Conservation (phyloP, 1,140 invertebrate species). For the Lepidostoma basale region DNA sequence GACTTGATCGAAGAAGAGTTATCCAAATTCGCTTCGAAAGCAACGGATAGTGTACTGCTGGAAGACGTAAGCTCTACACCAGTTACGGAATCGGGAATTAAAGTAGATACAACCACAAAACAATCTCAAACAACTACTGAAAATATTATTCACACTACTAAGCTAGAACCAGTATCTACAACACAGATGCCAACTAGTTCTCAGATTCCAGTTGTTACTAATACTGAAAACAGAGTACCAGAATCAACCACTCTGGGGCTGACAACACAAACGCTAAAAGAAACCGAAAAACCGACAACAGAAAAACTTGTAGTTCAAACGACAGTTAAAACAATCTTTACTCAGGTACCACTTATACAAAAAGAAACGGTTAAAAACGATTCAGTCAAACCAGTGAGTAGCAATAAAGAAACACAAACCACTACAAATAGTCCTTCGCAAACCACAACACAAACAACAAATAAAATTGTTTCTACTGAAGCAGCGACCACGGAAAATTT, state of each 20-base stretch:
- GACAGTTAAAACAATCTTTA: neutral
- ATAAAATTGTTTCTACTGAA: neutral
- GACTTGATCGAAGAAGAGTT: conserved; percentile 24
- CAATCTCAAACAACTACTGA: neutral
- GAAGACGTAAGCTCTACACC: neutral
- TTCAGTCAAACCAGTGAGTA: neutral
- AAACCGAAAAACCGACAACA: neutral
- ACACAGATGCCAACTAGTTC: neutral
- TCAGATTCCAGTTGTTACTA: neutral
- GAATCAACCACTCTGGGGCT: neutral
- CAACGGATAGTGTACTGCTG: conserved; percentile 2
- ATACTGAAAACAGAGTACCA: neutral
- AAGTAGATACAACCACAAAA: neutral
- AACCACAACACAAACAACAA: conserved; percentile 5
- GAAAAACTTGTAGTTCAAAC: neutral
- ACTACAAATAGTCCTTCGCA: neutral
- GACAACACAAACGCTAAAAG: conserved; percentile 23
- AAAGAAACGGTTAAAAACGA: no score
- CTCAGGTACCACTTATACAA: neutral
- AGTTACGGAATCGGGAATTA: neutral
- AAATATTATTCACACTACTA: neutral
- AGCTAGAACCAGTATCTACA: conserved; percentile 28
- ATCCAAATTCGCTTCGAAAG: conserved; percentile 12
- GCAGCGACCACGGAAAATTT: neutral
- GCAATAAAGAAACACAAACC: neutral